Base-by-base conservation (phyloP, 53 echinoderm and acorn worm species). In the Holothuria scabra region DNA sequence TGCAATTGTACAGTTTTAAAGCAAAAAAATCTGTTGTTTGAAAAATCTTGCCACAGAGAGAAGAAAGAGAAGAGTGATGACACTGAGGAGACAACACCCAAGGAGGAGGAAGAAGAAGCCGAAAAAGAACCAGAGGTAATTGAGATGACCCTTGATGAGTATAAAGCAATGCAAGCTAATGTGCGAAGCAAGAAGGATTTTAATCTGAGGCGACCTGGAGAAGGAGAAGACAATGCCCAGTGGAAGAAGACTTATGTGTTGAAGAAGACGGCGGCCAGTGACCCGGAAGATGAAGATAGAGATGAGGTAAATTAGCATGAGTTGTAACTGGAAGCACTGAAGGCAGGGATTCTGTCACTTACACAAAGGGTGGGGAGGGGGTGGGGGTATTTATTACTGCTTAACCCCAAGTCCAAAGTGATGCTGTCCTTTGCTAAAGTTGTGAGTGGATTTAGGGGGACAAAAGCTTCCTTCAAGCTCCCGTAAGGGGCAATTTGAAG, bases 71-170 rank as follows among this genome's bases (percentile, higher is more conserved):
- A 72, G 52, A 19, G 2, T 28, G 60, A 25, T 18, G n/a, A n/a
- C n/a, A 18, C 52, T 26, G 80, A 59, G 32, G 65, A 64, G 37
- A 64, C 62, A 3, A 38, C 63, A 22, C 23, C 87, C 25, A 83
- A 83, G 56, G 86, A 85, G 35, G 88, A 81, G 34, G 90, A 92
- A 44, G 93, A 93, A 32, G 88, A 69, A 28, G 93, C 82, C 23
- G 56, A 89, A 59, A 91, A 90, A 86, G 96, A 96, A 66, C 93
- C 91, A 8, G 94, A 92, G 32, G 85, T 82, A 13, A 74, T 87
- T n/a, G 99, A 99, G 67, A 93, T 99, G 94, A 99, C 94, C 41
- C 94, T 99, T 74, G 99, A 99, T 16, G 99, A 99, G 80, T 99
- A 95, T 88, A 99, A 99, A 79, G 93, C 89, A 21, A 80, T 87